A percentile compares a stretch with the other conserved stretches of the same genome.
phyloP scores from a whole-genome alignment of 1,140 invertebrate genomes.

The Ectropis grisescens region DNA sequence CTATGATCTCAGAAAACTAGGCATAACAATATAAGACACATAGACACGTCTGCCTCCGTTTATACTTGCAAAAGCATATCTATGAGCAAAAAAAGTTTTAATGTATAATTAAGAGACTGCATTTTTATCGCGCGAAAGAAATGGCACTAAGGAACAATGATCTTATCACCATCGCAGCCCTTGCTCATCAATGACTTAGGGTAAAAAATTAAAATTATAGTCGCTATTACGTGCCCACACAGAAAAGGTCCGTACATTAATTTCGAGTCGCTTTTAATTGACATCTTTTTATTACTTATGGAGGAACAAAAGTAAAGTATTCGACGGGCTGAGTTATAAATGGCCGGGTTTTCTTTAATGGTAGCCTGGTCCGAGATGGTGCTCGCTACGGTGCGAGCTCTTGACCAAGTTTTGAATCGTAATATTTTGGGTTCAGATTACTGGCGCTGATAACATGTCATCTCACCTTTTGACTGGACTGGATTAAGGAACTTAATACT shows the following conservation, averaged over 20 bases:
- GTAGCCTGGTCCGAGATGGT: slow-evolving; percentile 40
- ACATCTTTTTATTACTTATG: slow-evolving; percentile 58
- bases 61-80: too few species aligned
- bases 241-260: slow-evolving; percentile 39
- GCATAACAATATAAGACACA: too few species aligned
- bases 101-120: too few species aligned
- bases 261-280: slow-evolving; percentile 42
- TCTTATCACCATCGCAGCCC: too few species aligned
- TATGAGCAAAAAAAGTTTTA: too few species aligned
- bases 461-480: slow-evolving; percentile 50
- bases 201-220: too few species aligned
- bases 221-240: slow-evolving; percentile 2
- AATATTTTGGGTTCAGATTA: slow-evolving; percentile 71
- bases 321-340: slow-evolving; percentile 41
- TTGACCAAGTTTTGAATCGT: slow-evolving; percentile 67
- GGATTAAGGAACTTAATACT: slow-evolving; percentile 13
- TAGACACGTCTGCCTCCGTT: too few species aligned
- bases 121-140: too few species aligned
- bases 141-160: too few species aligned
- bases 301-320: slow-evolving; percentile 46
- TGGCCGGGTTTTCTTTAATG: slow-evolving; percentile 53
- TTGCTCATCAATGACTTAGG: too few species aligned
- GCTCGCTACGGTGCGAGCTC: slow-evolving; percentile 27
- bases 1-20: too few species aligned
- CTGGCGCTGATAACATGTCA: slow-evolving; percentile 55